These are phyloP conservation scores for Hormaphis cornu DNA, from an alignment of 1,140 invertebrate species.

Conservation along the genomic window DNA sequence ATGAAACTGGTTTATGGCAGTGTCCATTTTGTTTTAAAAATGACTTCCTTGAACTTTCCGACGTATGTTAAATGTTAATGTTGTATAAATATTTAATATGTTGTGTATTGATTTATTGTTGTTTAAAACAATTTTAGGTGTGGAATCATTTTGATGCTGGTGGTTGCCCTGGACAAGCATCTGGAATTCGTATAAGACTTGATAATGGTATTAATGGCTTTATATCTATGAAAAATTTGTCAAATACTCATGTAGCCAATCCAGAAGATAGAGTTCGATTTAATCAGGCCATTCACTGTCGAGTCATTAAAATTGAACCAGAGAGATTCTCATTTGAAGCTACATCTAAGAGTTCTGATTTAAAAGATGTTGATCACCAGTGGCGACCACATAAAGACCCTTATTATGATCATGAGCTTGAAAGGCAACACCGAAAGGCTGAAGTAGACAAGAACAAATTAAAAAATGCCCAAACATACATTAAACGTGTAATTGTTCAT, in stretches of 20 bases:
- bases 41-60: conserved; percentile 87
- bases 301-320: conserved; percentile 93
- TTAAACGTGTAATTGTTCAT: conserved; percentile 95
- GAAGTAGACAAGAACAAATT: conserved; percentile 74
- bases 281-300: conserved; percentile 81
- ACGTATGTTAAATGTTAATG: conserved; percentile 47
- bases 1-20: conserved; percentile 89
- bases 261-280: conserved; percentile 81
- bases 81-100: background rate
- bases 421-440: conserved; percentile 67
- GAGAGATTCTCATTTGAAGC: conserved; percentile 90
- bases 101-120: background rate
- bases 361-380: conserved; percentile 80
- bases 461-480: conserved; percentile 68
- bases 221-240: conserved; percentile 89
- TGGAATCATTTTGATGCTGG: conserved; percentile 98
- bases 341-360: conserved; percentile 85
- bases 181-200: conserved; percentile 76
- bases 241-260: conserved; percentile 86
- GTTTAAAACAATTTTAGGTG: conserved; percentile 45
- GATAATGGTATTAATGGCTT: conserved; percentile 94
- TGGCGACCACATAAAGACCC: conserved; percentile 82
- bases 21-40: conserved; percentile 95
- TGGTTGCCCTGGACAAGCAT: conserved; percentile 88
- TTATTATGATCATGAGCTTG: conserved; percentile 82